These are phyloP conservation scores for Esox lucius DNA, from an alignment of 2,797 vertebrate genomes.

Conservation along the genomic window DNA sequence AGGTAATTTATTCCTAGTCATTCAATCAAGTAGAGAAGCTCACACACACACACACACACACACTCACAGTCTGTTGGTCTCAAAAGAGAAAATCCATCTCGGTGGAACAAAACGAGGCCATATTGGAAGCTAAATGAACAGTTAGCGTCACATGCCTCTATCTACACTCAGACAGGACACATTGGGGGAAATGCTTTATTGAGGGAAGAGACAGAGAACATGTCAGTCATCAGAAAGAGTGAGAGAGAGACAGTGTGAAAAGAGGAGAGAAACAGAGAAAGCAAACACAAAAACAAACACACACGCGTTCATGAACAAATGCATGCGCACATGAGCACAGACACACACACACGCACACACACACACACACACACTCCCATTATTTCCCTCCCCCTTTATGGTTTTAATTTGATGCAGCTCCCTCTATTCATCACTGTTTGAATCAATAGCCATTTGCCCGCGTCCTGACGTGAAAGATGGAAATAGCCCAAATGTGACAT, in stretches of 20 bases:
- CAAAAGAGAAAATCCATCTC: constrained; percentile 61
- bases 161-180: not conserved
- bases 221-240: constrained; percentile 57
- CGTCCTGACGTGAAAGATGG: constrained; percentile 64
- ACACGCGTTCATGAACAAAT: too few species aligned
- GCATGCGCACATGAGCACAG: too few species aligned
- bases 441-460: constrained; percentile 73
- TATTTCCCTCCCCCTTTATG: constrained; percentile 22
- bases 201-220: constrained; percentile 57
- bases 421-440: constrained; percentile 59
- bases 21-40: not conserved
- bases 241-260: not conserved
- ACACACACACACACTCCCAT: not conserved
- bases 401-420: constrained; percentile 56
- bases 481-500: constrained; percentile 77
- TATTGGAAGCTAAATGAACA: constrained; percentile 70
- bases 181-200: not conserved
- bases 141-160: constrained; percentile 19
- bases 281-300: not conserved
- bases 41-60: constrained; percentile 32
- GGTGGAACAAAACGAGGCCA: constrained; percentile 64
- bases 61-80: constrained; percentile 24
- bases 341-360: not conserved
- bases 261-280: not conserved
- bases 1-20: constrained; percentile 1